Conservation (phyloP, 2,888 invertebrate genomes). For the Cenopis cana region DNA sequence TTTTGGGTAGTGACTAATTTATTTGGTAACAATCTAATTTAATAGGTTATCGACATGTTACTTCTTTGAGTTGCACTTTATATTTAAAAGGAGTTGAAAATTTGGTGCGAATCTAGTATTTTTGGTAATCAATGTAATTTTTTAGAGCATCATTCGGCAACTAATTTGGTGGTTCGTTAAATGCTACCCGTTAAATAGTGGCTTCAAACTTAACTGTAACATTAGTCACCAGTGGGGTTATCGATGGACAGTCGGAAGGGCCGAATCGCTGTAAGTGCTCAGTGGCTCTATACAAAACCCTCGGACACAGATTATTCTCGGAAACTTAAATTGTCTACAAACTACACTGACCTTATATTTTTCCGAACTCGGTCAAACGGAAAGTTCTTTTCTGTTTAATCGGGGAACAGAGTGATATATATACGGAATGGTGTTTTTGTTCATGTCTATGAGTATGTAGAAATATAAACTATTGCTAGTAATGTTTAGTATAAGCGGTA, state of each 20-base stretch:
- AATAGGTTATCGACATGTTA: too few species aligned
- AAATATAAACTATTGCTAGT: too few species aligned
- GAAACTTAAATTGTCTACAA: conserved; percentile 57
- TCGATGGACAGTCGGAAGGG: conserved; percentile 39
- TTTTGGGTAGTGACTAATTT: too few species aligned
- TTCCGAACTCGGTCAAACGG: conserved; percentile 53
- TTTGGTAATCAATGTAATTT: too few species aligned
- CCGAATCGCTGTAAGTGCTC: conserved; percentile 50
- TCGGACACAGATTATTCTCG: conserved; percentile 17
- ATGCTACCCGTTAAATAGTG: too few species aligned
- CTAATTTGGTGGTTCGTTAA: not conserved
- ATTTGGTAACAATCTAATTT: too few species aligned
- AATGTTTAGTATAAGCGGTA: too few species aligned
- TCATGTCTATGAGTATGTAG: not conserved
- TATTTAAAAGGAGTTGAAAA: too few species aligned
- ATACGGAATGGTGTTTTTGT: conserved; percentile 13
- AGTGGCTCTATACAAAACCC: conserved; percentile 51
- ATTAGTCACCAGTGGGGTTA: conserved; percentile 28
- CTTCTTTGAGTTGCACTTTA: too few species aligned
- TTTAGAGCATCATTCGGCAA: too few species aligned
- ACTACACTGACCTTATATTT: conserved; percentile 56
- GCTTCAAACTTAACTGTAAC: not conserved
- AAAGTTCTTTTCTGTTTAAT: conserved; percentile 45
- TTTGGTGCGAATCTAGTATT: too few species aligned
- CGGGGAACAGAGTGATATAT: conserved; percentile 6